Base-by-base conservation (phyloP, 2,888 invertebrate species). In the Eupithecia exiguata region DNA sequence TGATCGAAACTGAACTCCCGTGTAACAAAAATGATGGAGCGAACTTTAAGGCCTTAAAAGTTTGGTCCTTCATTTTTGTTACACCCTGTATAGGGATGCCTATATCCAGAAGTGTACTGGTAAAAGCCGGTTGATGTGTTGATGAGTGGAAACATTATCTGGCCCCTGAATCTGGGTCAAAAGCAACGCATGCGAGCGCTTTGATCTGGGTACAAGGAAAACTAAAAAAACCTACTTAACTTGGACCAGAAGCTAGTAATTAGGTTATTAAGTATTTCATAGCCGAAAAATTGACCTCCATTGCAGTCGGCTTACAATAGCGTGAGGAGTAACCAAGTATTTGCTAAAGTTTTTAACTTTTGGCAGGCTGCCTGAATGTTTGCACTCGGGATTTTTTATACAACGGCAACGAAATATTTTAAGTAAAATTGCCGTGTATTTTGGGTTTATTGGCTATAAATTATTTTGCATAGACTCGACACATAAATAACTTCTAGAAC, bases 211-310 rank as follows among this genome's bases (percentile, higher is more conserved):
- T 40, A 14, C 40, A 30, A 30, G 4, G 2, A 30, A 3, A 30
- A 30, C 30, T 30, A 30, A 4, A 30, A 30, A 30, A 30, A 30
- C 1, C 30, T 30, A 30, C 30, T 30, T 30, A 4, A 40, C 40
- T 40, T 40, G 1, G 40, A 12, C 18, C 25, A 72, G 38, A 46
- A 61, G 40, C 40, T 43, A 30, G 72, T 36, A 71, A 69, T 74
- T 65, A 12, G 61, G 5, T 25, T 18, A 35, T 35, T 68, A 30
- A 14, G 30, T 61, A 61, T 61, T 61, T 0, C 16, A 30, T 0
- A 35, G 30, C 21, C 66, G 12, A 25, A 66, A 66, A 40, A 21
- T 38, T 21, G 1, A 12, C 6, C 12, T 40, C 66, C 16, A 43
- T 40, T 66, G 66, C 66, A 43, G 38, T 40, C 21, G 0, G 21